Evolutionary conservation across 1,140 invertebrate species (phyloP).

Genomic region (Colletes gigas): DNA sequence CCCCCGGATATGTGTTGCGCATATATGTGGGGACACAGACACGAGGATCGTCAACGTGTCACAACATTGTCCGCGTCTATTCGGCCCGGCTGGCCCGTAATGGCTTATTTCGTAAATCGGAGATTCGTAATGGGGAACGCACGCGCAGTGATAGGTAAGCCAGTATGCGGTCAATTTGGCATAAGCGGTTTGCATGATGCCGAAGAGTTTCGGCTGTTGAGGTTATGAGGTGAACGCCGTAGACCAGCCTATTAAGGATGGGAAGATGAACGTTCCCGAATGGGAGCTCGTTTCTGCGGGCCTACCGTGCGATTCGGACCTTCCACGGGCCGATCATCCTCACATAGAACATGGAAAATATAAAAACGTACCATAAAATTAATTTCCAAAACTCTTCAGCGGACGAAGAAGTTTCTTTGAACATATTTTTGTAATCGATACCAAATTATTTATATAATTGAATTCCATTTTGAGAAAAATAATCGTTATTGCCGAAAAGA

Average conservation of each 20-base stretch:
- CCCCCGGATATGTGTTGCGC: slow-evolving; percentile 79
- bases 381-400: too few species aligned
- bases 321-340: too few species aligned
- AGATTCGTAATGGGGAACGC: slow-evolving; percentile 53
- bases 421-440: too few species aligned
- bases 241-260: slow-evolving; percentile 34
- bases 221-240: slow-evolving; percentile 37
- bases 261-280: slow-evolving; percentile 30
- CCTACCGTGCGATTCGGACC: too few species aligned
- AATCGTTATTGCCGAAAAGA: too few species aligned
- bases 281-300: too few species aligned
- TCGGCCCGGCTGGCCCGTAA: slow-evolving; percentile 46
- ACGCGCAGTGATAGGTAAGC: slow-evolving; percentile 40
- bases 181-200: slow-evolving; percentile 45
- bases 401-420: too few species aligned
- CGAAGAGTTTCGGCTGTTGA: slow-evolving; percentile 51
- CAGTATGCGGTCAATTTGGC: slow-evolving; percentile 40
- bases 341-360: too few species aligned
- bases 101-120: slow-evolving; percentile 66
- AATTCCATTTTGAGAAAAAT: too few species aligned
- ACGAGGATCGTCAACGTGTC: slow-evolving; percentile 61
- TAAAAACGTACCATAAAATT: too few species aligned
- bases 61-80: slow-evolving; percentile 55
- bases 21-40: slow-evolving; percentile 70
- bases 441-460: too few species aligned